Base-by-base conservation (phyloP, 2,113 vertebrate species). In the Turdus rufiventris region DNA sequence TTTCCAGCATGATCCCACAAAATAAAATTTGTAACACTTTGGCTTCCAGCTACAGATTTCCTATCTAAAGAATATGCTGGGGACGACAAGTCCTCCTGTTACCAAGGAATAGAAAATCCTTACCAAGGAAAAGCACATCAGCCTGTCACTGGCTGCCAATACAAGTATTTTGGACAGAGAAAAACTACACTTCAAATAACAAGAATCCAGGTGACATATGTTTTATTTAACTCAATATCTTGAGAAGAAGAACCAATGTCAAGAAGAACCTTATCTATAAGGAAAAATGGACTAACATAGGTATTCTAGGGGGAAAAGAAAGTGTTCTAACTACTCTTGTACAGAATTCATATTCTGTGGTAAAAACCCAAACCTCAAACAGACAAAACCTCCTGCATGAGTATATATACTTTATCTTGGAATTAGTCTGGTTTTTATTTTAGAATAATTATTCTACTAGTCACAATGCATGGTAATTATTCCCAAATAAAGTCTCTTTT, bases 391-490 rank as follows among this genome's bases (percentile, higher is more conserved):
- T 90, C 34, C 54, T 74, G 28, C 29, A 73, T 58, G 60, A 34
- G 48, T 77, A 13, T 70, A 70, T 82, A 70, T n/a, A 67, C 68
- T 84, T 91, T 72, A 56, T 78, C 77, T 74, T 78, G 45, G 61
- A 96, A 94, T 92, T 92, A 63, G 86, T 15, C 51, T 93, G 83
- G 81, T 56, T 95, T 96, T 96, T 94, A 93, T 91, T 94, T 89
- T 91, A 77, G 85, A 95, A 92, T 96, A 96, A 94, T 96, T 95
- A 92, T 95, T 94, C 76, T 63, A 81, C 80, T 95, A 84, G 80
- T 95, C 83, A 87, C 89, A 96, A 92, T 89, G 76, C 72, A 93
- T 56, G 65, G 94, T 91, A 95, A 96, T 96, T 96, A 96, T 95
- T 95, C 86, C 95, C 36, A 31, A 95, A 94, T 94, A 95, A 93